Base-by-base conservation (phyloP, 2,888 invertebrate genomes). In the Andrena trimmerana region DNA sequence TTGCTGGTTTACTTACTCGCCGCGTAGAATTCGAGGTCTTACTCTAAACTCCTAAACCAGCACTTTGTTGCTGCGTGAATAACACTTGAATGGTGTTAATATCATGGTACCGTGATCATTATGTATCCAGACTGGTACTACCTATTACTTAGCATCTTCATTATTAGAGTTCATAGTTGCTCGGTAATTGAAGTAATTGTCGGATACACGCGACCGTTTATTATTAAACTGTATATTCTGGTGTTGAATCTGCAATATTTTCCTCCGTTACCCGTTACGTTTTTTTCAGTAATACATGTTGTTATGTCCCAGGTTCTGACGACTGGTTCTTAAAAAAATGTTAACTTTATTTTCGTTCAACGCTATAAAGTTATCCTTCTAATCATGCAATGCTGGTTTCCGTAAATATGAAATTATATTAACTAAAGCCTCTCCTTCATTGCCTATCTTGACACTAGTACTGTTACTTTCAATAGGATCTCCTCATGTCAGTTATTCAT, bases 1-100 rank as follows among this genome's bases (percentile, higher is more conserved):
- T 66, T 42, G 42, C 67, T 66, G 81, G 73, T 77, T 81, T 75
- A 80, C 82, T 82, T 81, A 69, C 54, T 57, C 57, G 29, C 3
- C 24, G 4, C n/a, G 60, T 24, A 63, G 72, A 78, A 78, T 73
- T 72, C 63, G 50, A 72, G n/a, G 33, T 20, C 52, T 63, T 27
- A 27, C 33, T 24, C 10, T 20, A 50, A 66, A 78, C 54, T 52
- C 20, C 57, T 20, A 24, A 10, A n/a, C 27, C 54, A 54, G 54
- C 29, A 66, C 66, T 66, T 69, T 50, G 69, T 20, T 42, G 4
- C 24, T 63, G 36, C 5, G 31, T 42, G 70, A 76, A 76, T 20
- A 36, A 76, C 33, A 24, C 36, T 6, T 62, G 29, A 52, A 69
- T 62, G 62, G 60, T 6, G 62, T 76, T 62, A 62, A 69, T 36